Conservation (phyloP, 2,888 invertebrate genomes). For the Cantharis lateralis region DNA sequence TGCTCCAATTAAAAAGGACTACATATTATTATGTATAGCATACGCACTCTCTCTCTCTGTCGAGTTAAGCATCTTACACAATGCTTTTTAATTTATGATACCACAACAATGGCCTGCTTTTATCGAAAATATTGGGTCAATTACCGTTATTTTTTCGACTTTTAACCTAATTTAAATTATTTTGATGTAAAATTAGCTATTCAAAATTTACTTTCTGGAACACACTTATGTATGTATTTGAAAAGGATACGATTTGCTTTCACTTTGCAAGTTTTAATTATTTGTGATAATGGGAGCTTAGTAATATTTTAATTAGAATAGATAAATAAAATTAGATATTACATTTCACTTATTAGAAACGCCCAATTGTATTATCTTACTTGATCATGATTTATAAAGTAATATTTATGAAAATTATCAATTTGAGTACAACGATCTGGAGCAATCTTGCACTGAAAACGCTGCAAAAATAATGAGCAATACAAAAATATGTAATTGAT, state of each 20-base stretch:
- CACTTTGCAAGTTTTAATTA: background rate
- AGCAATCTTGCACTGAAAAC: background rate
- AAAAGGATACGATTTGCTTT: background rate
- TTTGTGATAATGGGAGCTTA: background rate
- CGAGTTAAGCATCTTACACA: background rate
- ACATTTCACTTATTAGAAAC: background rate
- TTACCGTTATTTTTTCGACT: background rate
- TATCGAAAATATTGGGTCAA: background rate
- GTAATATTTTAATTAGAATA: background rate
- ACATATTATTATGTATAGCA: background rate
- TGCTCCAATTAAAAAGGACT: background rate
- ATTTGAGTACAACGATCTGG: background rate
- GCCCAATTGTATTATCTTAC: background rate
- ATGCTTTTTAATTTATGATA: background rate
- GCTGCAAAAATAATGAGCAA: no score
- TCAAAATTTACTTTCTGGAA: background rate
- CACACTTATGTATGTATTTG: background rate
- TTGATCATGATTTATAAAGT: background rate
- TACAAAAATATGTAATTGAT: no score
- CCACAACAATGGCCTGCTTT: background rate
- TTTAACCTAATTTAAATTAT: background rate
- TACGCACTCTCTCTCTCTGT: background rate
- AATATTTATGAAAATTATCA: background rate
- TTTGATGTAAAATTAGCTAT: background rate
- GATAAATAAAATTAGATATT: background rate